A percentile compares a stretch with the other conserved stretches of the same genome.
These are phyloP conservation scores for Helarctos malayanus DNA, from an alignment of 2,797 vertebrate species.

Conservation along the genomic window DNA sequence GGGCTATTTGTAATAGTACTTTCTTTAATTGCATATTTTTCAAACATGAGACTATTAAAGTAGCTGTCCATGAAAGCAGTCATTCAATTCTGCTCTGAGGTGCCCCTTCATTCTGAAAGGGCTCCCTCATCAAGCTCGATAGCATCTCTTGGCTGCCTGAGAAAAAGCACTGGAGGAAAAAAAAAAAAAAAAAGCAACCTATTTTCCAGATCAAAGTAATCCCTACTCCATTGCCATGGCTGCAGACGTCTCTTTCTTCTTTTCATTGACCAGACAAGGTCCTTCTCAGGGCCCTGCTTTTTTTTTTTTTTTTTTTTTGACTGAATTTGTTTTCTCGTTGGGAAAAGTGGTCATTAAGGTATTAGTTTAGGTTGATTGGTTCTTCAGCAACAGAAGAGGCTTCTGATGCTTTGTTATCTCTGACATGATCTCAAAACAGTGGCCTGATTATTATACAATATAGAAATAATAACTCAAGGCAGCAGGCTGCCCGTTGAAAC, in stretches of 20 bases:
- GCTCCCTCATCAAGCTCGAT: constrained; percentile 87
- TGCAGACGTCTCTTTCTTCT: constrained; percentile 94
- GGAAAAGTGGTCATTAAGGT: constrained; percentile 89
- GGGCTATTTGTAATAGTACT: constrained; percentile 83
- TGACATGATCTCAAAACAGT: constrained; percentile 76
- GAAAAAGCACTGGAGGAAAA: constrained; percentile 82
- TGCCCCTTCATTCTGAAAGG: constrained; percentile 87
- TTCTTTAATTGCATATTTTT: constrained; percentile 86
- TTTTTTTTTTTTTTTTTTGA: constrained; percentile 23
- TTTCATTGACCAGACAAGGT: constrained; percentile 94
- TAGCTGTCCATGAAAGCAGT: constrained; percentile 84
- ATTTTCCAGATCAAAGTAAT: constrained; percentile 94
- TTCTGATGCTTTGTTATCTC: constrained; percentile 84
- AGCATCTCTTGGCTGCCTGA: constrained; percentile 89
- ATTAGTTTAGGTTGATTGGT: constrained; percentile 88
- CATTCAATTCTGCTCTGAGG: constrained; percentile 85
- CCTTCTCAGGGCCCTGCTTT: constrained; percentile 92
- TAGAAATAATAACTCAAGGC: constrained; percentile 73
- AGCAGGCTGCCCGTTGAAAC: constrained; percentile 1
- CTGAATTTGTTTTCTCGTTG: constrained; percentile 88
- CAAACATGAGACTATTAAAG: constrained; percentile 85
- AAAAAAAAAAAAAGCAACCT: constrained; percentile 81
- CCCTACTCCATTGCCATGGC: constrained; percentile 95
- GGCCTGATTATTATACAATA: constrained; percentile 72
- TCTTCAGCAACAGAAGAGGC: constrained; percentile 84